phyloP scores from a whole-genome alignment of 2,888 invertebrate species.

The Drosophila bunnanda region DNA sequence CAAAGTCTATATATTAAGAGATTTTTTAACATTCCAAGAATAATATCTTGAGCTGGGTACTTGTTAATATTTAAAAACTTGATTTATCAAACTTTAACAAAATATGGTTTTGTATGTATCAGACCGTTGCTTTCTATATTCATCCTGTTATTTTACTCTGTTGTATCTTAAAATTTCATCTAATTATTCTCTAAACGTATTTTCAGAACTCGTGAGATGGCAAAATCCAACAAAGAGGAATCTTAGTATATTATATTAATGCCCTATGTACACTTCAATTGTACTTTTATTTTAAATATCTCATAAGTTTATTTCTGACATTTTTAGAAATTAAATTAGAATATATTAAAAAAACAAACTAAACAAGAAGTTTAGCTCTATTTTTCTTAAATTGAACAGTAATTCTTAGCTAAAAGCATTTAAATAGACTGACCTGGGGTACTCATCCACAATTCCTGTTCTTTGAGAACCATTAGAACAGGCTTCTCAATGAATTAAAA shows the following conservation, averaged over 20 bases:
- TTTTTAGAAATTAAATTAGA: not conserved
- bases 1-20: too few species aligned
- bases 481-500: not conserved
- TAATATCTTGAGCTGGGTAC: too few species aligned
- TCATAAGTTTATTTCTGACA: not conserved
- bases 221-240: constrained; percentile 21
- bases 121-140: too few species aligned
- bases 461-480: not conserved
- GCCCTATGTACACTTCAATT: not conserved
- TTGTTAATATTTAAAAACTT: not conserved
- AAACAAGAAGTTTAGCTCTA: not conserved
- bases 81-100: not conserved
- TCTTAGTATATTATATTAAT: not conserved
- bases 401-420: not conserved
- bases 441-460: too few species aligned
- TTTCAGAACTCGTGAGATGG: constrained; percentile 43
- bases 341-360: too few species aligned
- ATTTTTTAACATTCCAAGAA: too few species aligned
- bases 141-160: not conserved
- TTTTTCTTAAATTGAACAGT: not conserved
- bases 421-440: not conserved
- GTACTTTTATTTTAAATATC: not conserved
- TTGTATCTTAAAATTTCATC: not conserved
- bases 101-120: not conserved
- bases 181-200: not conserved